Evolutionary conservation across 1,140 invertebrate genomes (phyloP).

Genomic region (Carposina sasakii): DNA sequence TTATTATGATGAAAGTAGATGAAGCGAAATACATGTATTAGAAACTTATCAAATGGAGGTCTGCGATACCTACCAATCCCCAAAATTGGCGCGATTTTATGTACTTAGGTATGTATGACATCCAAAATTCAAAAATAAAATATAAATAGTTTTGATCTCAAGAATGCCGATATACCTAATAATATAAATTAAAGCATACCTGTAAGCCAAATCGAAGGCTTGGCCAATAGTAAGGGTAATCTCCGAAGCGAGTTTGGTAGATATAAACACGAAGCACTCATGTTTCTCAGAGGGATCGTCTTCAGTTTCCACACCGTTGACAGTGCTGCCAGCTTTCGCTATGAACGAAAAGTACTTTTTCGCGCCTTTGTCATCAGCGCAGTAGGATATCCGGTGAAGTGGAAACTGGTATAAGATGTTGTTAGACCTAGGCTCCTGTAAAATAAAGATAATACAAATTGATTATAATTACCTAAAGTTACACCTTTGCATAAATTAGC

Average conservation of each 20-base stretch:
- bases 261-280: constrained; percentile 96
- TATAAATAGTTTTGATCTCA: constrained; percentile 1
- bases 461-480: too few relatives aligned
- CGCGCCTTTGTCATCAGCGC: constrained; percentile 97
- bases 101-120: too few relatives aligned
- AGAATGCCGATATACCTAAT: not conserved
- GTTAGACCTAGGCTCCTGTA: constrained; percentile 77
- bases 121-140: too few relatives aligned
- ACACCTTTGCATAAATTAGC: too few relatives aligned
- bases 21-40: too few relatives aligned
- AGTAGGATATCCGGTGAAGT: constrained; percentile 97
- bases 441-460: constrained; percentile 19
- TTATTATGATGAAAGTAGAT: too few relatives aligned
- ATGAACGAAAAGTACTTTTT: constrained; percentile 98
- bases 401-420: constrained; percentile 95
- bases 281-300: constrained; percentile 80
- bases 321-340: constrained; percentile 84
- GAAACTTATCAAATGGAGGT: too few relatives aligned
- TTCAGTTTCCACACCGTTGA: constrained; percentile 39
- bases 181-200: constrained; percentile 45
- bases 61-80: too few relatives aligned
- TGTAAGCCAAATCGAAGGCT: constrained; percentile 97
- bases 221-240: constrained; percentile 98
- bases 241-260: constrained; percentile 96
- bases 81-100: too few relatives aligned